These are phyloP conservation scores for Drosophila testacea DNA, from an alignment of 2,888 invertebrate genomes.

Conservation along the genomic window DNA sequence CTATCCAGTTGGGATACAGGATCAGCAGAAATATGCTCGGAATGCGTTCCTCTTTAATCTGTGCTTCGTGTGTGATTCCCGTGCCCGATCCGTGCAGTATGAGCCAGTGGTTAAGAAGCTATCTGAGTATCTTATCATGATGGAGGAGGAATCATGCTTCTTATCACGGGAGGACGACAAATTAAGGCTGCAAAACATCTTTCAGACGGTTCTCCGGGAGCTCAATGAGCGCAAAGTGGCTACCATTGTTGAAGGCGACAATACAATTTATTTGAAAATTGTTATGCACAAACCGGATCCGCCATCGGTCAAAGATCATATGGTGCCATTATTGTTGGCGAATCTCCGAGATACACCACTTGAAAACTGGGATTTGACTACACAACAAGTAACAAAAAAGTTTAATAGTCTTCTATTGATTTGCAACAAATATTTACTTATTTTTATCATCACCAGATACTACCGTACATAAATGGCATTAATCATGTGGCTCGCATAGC, in stretches of 20 bases:
- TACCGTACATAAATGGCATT: slow-evolving; percentile 96
- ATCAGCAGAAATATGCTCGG: slow-evolving; percentile 94
- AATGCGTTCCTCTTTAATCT: slow-evolving; percentile 98
- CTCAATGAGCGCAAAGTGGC: slow-evolving; percentile 93
- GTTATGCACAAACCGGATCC: slow-evolving; percentile 93
- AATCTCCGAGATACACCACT: slow-evolving; percentile 88
- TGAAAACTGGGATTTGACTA: slow-evolving; percentile 96
- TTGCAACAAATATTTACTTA: too few relatives aligned
- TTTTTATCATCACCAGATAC: slow-evolving; percentile 61
- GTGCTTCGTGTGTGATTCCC: slow-evolving; percentile 96
- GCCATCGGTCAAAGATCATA: slow-evolving; percentile 92
- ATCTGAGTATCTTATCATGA: slow-evolving; percentile 94
- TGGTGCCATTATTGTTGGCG: slow-evolving; percentile 93
- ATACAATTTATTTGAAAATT: slow-evolving; percentile 95
- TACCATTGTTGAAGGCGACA: slow-evolving; percentile 93
- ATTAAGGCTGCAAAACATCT: slow-evolving; percentile 89
- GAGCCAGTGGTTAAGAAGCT: slow-evolving; percentile 97
- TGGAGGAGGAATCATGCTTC: slow-evolving; percentile 95
- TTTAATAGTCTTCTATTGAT: too few relatives aligned
- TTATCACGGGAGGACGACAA: slow-evolving; percentile 89
- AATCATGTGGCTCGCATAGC: slow-evolving; percentile 96
- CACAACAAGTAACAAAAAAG: slow-evolving; percentile 90
- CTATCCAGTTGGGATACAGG: slow-evolving; percentile 95
- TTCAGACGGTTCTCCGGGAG: slow-evolving; percentile 92
- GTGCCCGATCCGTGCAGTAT: slow-evolving; percentile 95